Base-by-base conservation (phyloP, 2,113 vertebrate species). In the Hystrix brachyura region DNA sequence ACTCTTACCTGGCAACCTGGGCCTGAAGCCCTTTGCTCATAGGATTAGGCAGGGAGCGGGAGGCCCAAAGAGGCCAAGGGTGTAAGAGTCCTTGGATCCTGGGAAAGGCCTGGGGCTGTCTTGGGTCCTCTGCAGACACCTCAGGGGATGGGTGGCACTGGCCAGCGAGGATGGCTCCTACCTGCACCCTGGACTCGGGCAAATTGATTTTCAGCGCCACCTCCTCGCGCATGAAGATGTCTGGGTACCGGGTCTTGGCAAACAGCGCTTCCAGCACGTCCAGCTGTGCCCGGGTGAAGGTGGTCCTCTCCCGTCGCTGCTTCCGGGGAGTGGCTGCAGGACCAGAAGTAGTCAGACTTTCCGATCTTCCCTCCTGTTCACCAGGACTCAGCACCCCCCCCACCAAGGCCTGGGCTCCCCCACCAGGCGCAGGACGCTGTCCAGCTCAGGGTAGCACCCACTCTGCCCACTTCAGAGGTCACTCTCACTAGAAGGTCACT, bases 151-250 rank as follows among this genome's bases (percentile, higher is more conserved):
- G 43, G 76, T 2, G 60, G 64, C 94, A 57, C 0, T 38, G 1
- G 19, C 10, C 29, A 14, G 60, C 60, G 95, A 89, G 57, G 43
- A 62, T 18, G 29, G 43, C 15, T 67, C 99, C 98, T 98, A 99
- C 99, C 99, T 99, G 99, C 60, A 99, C 99, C 95, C 99, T 98
- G 97, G 99, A 99, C 95, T 99, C 99, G 0, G 99, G 99, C 95
- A 99, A 98, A 98, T 99, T 99, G 98, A 99, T 99, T 98, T 99
- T 99, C 96, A 99, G 98, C 4, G 99, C 99, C 98, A 99, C 99
- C 97, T 99, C 99, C 97, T 99, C 99, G 25, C 99, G 98, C 99
- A 99, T 99, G 98, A 99, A 99, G 98, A 99, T 99, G 95, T 99
- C 99, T 4, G 99, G 99, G 97, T 99, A 99, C 65, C 99, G 99